Evolutionary conservation across 2,797 vertebrate genomes (phyloP).

Genomic region (Dendrocincla fuliginosa): DNA sequence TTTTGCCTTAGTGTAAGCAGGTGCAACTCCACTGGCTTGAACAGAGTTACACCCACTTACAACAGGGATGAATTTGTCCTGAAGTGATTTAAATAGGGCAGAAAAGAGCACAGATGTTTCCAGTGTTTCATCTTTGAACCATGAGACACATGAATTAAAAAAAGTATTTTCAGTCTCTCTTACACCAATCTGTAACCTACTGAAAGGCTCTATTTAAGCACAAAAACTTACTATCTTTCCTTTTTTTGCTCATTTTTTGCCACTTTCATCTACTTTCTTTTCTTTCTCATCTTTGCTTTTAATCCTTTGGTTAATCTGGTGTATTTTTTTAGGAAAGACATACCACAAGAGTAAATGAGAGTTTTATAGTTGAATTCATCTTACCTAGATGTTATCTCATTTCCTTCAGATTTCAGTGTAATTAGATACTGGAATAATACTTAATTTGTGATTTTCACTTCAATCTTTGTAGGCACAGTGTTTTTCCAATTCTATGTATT

Average conservation of each 20-base stretch:
- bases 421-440: neutral
- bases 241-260: neutral
- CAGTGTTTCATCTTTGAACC: constrained; percentile 31
- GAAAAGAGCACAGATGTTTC: constrained; percentile 37
- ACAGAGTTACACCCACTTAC: constrained; percentile 35
- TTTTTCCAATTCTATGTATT: neutral
- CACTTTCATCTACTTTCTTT: neutral
- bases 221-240: neutral
- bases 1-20: neutral
- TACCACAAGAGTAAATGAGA: neutral
- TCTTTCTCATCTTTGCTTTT: neutral
- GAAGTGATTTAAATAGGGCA: constrained; percentile 47
- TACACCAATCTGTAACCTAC: neutral
- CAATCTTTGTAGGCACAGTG: neutral
- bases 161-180: neutral
- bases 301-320: neutral
- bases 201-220: neutral
- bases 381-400: neutral
- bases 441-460: neutral
- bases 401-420: neutral
- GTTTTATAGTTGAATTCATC: neutral
- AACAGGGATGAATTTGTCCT: constrained; percentile 12
- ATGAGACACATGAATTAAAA: neutral
- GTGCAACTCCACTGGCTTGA: constrained; percentile 42
- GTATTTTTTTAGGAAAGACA: neutral